Conservation (phyloP, 2,113 vertebrate species). For the Cercocebus atys region DNA sequence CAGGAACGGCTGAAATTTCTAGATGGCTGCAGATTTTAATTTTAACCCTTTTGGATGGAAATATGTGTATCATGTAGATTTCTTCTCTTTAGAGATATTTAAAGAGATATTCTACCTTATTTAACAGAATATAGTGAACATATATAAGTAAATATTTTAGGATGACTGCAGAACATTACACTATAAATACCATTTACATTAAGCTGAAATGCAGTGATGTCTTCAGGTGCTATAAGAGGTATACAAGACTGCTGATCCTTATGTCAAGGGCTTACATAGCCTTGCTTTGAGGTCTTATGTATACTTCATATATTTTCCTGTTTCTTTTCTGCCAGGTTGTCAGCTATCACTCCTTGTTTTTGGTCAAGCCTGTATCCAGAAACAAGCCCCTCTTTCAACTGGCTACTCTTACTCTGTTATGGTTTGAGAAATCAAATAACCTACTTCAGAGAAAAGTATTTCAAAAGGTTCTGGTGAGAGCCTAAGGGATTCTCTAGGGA, state of each 20-base stretch:
- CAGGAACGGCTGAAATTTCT: background rate
- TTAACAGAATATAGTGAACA: conserved; percentile 4
- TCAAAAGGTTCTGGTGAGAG: conserved; percentile 30
- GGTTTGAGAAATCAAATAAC: conserved; percentile 43
- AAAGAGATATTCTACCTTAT: background rate
- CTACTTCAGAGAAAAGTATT: conserved; percentile 41
- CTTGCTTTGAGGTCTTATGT: conserved; percentile 2
- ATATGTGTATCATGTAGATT: background rate
- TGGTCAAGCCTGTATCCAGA: background rate
- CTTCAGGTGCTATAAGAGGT: background rate
- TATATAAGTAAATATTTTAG: background rate
- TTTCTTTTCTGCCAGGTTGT: background rate
- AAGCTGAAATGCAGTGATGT: background rate
- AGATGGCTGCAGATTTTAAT: background rate
- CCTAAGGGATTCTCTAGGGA: background rate
- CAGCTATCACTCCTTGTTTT: background rate
- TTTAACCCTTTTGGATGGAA: conserved; percentile 17
- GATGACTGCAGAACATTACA: background rate
- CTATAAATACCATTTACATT: background rate
- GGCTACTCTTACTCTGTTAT: background rate
- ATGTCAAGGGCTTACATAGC: background rate
- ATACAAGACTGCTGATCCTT: background rate
- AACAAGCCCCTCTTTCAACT: background rate
- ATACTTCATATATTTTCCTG: background rate
- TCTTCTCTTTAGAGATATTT: background rate